Conservation (phyloP, 2,113 vertebrate species). For the Neolamprologus kungweensis region DNA sequence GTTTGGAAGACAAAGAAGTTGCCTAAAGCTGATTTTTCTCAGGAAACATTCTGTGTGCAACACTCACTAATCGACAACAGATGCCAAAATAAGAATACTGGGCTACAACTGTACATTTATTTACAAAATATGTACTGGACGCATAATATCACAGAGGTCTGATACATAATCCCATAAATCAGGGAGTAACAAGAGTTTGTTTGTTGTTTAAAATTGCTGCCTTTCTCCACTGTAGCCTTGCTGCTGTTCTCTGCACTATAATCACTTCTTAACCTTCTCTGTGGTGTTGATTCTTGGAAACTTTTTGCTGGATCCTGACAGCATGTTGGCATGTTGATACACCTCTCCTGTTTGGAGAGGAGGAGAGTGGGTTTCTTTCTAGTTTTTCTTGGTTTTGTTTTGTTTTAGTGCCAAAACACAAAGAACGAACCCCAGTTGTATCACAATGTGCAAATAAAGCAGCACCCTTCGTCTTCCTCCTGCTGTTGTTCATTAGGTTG, state of each 20-base stretch:
- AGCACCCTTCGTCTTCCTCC: not conserved
- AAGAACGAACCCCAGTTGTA: rapidly evolving
- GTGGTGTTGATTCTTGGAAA: not conserved
- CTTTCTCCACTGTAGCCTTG: not conserved
- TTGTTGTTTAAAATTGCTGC: not conserved
- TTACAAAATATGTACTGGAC: not conserved
- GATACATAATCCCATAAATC: rapidly evolving
- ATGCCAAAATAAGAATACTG: not conserved
- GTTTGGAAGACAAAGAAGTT: not conserved
- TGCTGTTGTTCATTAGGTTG: not conserved
- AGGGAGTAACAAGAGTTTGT: not conserved
- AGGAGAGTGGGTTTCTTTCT: not conserved
- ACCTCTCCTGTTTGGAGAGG: not conserved
- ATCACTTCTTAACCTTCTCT: not conserved
- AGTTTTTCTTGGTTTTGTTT: not conserved
- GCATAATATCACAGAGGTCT: not conserved
- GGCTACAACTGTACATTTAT: not conserved
- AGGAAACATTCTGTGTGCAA: not conserved
- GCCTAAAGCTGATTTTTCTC: not conserved
- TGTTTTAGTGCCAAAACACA: not conserved
- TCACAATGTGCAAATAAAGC: not conserved
- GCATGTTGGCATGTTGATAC: not conserved
- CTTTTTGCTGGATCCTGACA: not conserved
- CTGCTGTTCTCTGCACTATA: not conserved
- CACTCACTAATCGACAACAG: not conserved